These are phyloP conservation scores for Glyptemys insculpta DNA, from an alignment of 2,797 vertebrate genomes.

Conservation along the genomic window DNA sequence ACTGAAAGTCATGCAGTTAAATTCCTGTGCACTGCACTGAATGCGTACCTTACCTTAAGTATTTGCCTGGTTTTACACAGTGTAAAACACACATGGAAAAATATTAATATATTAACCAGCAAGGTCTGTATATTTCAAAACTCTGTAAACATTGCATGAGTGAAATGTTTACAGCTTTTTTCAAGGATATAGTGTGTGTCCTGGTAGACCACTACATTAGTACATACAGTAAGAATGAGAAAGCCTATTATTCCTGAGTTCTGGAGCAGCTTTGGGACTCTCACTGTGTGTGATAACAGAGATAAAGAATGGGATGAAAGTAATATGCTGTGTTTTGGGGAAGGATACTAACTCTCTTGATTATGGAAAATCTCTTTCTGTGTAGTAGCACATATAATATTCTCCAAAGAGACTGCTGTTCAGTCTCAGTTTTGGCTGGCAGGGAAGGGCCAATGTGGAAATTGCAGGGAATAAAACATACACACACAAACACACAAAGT, in stretches of 20 bases:
- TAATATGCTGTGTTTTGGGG: neutral
- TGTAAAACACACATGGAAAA: neutral
- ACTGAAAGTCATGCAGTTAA: slow-evolving; percentile 24
- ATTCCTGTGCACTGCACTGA: slow-evolving; percentile 34
- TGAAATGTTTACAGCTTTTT: neutral
- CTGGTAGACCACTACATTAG: neutral
- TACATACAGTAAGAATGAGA: neutral
- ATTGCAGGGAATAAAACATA: neutral
- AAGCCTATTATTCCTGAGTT: neutral
- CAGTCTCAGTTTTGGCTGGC: neutral
- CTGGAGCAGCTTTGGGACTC: neutral
- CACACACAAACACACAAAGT: neutral
- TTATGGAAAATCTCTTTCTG: neutral
- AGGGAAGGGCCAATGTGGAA: neutral
- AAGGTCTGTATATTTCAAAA: neutral
- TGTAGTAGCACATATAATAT: neutral
- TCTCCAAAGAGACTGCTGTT: neutral
- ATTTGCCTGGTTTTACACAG: neutral
- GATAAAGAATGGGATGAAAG: neutral
- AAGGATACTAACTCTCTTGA: neutral
- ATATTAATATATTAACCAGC: neutral
- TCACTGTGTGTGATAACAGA: neutral
- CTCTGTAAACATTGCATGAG: neutral
- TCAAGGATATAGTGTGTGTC: neutral
- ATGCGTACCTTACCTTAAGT: slow-evolving; percentile 21